These are phyloP conservation scores for Labeo catla DNA, from an alignment of 2,113 vertebrate species.

Conservation along the genomic window DNA sequence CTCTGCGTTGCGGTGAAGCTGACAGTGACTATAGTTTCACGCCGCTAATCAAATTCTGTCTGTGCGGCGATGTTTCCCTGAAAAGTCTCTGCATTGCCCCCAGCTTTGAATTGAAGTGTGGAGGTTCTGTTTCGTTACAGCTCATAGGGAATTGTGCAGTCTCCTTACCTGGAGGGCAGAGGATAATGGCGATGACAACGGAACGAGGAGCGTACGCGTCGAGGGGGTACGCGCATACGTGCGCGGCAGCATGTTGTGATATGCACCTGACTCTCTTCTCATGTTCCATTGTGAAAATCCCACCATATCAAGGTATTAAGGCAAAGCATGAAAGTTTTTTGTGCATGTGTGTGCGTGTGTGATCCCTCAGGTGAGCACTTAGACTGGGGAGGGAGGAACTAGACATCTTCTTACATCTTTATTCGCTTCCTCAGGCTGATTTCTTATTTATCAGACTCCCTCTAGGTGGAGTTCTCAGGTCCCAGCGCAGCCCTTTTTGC, in stretches of 20 bases:
- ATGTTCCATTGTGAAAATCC: slow-evolving; percentile 40
- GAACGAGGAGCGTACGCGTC: background rate
- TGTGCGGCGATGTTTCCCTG: background rate
- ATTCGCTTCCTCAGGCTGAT: slow-evolving; percentile 76
- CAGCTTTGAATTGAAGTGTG: slow-evolving; percentile 34
- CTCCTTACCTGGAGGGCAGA: slow-evolving; percentile 24
- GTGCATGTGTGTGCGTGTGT: background rate
- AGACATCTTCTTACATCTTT: slow-evolving; percentile 69
- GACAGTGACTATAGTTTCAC: background rate
- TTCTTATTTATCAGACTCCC: slow-evolving; percentile 79
- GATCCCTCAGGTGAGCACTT: slow-evolving; percentile 51
- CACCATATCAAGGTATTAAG: slow-evolving; percentile 32
- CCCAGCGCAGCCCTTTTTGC: slow-evolving; percentile 31
- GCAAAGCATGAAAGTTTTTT: slow-evolving; percentile 21
- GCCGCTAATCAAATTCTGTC: slow-evolving; percentile 14
- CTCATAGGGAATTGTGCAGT: slow-evolving; percentile 32
- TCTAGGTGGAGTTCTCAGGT: slow-evolving; percentile 44
- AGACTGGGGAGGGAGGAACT: slow-evolving; percentile 17
- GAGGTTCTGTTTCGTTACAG: slow-evolving; percentile 25
- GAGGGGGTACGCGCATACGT: background rate
- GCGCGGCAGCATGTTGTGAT: background rate
- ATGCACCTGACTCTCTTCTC: slow-evolving; percentile 21
- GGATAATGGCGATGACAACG: slow-evolving; percentile 32
- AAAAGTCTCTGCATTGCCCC: slow-evolving; percentile 30
- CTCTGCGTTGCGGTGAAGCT: background rate